Percentiles rank a stretch among this genome's conserved stretches.
These are phyloP conservation scores for Triplophysa siluroides DNA, from an alignment of 2,113 vertebrate genomes.

Conservation along the genomic window DNA sequence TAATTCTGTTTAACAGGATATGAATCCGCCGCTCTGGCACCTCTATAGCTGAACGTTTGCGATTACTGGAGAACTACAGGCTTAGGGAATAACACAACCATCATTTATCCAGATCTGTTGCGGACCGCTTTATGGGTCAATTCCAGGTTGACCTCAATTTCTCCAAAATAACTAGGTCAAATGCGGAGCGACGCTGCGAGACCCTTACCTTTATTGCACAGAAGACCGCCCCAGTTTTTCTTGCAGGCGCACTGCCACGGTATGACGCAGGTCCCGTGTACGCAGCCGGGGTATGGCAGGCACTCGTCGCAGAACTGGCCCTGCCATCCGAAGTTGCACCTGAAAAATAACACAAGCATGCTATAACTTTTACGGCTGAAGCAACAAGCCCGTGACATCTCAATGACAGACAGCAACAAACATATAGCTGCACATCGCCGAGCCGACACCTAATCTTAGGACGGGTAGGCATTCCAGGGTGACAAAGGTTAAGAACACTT, in stretches of 20 bases:
- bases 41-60: background rate
- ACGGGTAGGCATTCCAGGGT: constrained; percentile 64
- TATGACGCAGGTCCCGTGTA: constrained; percentile 87
- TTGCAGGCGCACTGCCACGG: constrained; percentile 95
- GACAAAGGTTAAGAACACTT: constrained; percentile 73
- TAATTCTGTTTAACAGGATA: constrained; percentile 45
- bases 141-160: constrained; percentile 22
- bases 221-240: constrained; percentile 96
- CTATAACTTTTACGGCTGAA: constrained; percentile 1
- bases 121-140: constrained; percentile 20
- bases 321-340: constrained; percentile 95
- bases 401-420: constrained; percentile 25
- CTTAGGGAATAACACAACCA: background rate
- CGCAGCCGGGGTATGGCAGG: constrained; percentile 87
- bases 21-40: background rate
- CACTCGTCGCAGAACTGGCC: constrained; percentile 93
- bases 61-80: background rate
- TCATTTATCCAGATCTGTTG: constrained; percentile 12
- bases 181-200: background rate
- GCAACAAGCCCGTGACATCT: background rate
- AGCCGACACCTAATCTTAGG: constrained; percentile 61
- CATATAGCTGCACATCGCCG: constrained; percentile 13
- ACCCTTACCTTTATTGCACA: constrained; percentile 91
- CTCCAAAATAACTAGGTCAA: constrained; percentile 16
- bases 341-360: constrained; percentile 66